phyloP scores from a whole-genome alignment of 64 coral and sea anemone genomes.

The Acropora yongei region DNA sequence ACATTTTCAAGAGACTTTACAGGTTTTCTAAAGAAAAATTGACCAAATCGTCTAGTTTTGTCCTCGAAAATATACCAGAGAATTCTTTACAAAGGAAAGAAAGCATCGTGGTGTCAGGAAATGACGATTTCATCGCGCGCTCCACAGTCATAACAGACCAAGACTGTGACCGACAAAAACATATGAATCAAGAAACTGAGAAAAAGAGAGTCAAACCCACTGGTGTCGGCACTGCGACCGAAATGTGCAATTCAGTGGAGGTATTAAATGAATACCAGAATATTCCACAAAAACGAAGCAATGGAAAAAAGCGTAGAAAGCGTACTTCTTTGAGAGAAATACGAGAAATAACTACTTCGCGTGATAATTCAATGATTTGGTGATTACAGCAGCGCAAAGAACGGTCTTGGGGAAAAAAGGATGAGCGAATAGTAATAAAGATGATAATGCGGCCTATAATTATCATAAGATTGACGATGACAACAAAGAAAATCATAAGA shows the following conservation, averaged over 20 bases:
- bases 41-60: conserved; percentile 79
- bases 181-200: background rate
- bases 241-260: background rate
- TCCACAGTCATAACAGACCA: background rate
- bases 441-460: too few species aligned
- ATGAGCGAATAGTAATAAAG: too few species aligned
- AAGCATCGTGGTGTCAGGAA: conserved; percentile 40
- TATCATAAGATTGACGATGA: too few species aligned
- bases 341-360: conserved; percentile 16
- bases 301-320: background rate
- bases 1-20: conserved; percentile 85
- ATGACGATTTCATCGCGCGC: conserved; percentile 41
- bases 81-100: background rate
- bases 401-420: too few species aligned
- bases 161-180: background rate
- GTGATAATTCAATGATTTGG: conserved; percentile 55
- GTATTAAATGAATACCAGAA: background rate
- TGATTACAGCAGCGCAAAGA: background rate
- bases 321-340: background rate
- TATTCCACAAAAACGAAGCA: background rate
- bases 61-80: conserved; percentile 19
- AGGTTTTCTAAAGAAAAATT: conserved; percentile 79
- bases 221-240: background rate
- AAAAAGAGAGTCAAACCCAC: background rate
- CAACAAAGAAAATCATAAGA: too few species aligned